Base-by-base conservation (phyloP, 2,888 invertebrate genomes). In the Callosobruchus maculatus region DNA sequence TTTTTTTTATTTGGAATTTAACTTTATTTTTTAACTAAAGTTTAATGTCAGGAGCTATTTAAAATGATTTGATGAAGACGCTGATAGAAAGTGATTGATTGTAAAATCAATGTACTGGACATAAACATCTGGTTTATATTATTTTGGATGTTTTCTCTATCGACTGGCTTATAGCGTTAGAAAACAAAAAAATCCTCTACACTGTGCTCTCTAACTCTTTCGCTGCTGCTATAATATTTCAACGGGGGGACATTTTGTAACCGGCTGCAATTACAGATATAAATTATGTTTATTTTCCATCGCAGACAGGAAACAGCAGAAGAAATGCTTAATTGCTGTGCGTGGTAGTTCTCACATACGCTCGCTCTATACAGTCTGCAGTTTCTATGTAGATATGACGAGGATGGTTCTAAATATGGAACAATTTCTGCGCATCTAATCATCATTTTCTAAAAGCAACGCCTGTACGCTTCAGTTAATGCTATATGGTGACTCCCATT, bases 241-340 rank as follows among this genome's bases (percentile, higher is more conserved):
- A 49, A 18, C 49, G 13, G 49, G 13, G 49, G 9, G 49, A 49
- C 49, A 49, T 49, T 49, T 49, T 49, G 49, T 49, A 49, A 49
- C 49, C 49, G 49, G 49, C 49, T 5, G 49, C 49, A 70, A 26
- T 70, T 26, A 70, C 70, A 21, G 22, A 70, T 26, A 70, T 70
- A 70, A 70, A 70, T 70, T 70, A 70, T 70, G 70, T 70, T 70
- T 70, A 70, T 70, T 70, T 70, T 70, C 70, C 70, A 18, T 70
- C 70, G 70, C n/a, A 70, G 22, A 70, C 70, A 70, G 70, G 70
- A 70, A 70, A 70, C n/a, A 26, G 70, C 70, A 22, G 70, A 26
- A 70, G 70, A 70, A 26, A 70, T 70, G 26, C 26, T 70, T 26
- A 21, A 70, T 26, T 13, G 49, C 49, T 49, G 49, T 49, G 49